Percentiles rank a stretch among this genome's conserved stretches.
Conservation (phyloP, 1,140 invertebrate genomes). For the Parasteatoda tepidariorum region DNA sequence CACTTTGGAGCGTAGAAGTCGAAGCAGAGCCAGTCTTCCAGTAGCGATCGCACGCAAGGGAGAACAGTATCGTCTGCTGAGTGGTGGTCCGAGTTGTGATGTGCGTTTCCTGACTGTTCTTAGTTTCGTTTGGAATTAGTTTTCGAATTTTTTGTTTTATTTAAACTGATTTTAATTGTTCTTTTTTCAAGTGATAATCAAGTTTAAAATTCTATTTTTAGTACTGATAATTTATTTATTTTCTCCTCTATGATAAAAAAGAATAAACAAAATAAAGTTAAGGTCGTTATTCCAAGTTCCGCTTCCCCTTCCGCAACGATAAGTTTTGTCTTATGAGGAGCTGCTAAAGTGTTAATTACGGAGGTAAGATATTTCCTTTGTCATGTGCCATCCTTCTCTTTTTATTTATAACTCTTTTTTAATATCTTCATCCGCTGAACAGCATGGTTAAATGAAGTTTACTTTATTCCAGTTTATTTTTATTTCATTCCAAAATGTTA, state of each 20-base stretch:
- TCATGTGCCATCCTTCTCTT: not conserved
- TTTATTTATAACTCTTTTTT: not conserved
- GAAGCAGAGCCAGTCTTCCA: slow-evolving; percentile 36
- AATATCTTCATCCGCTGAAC: not conserved
- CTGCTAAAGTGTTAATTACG: slow-evolving; percentile 3
- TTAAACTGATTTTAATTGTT: not conserved
- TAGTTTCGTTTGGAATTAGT: not conserved
- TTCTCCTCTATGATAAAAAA: not conserved
- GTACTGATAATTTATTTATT: not conserved
- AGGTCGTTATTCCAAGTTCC: not conserved
- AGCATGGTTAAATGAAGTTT: too few species aligned
- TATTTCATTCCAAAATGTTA: too few species aligned
- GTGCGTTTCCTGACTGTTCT: not conserved
- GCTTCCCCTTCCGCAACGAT: slow-evolving; percentile 8
- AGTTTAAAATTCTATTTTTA: too few species aligned
- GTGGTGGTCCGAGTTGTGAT: slow-evolving; percentile 4
- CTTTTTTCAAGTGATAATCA: too few species aligned
- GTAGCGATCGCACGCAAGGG: slow-evolving; percentile 34
- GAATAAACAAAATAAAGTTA: not conserved
- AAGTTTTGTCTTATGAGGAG: slow-evolving; percentile 7
- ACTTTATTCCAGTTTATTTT: too few species aligned
- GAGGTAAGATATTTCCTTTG: not conserved
- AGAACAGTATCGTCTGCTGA: slow-evolving; percentile 42
- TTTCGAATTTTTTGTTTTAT: not conserved
- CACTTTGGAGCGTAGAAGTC: slow-evolving; percentile 26